A percentile compares a stretch with the other conserved stretches of the same genome.
These are phyloP conservation scores for Harmothoe impar DNA, from an alignment of 2,888 invertebrate species.

Conservation along the genomic window DNA sequence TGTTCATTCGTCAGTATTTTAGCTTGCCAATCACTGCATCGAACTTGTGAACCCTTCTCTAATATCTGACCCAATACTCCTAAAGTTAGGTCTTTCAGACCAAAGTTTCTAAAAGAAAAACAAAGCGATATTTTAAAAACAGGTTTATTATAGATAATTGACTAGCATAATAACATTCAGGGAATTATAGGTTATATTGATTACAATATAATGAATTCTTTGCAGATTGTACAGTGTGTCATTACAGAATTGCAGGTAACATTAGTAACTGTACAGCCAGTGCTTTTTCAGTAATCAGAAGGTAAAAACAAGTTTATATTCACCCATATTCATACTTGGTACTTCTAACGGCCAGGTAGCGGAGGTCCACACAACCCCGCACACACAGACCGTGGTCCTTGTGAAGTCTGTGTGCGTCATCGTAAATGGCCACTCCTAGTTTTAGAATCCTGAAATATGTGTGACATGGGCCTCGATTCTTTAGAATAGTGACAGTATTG, in stretches of 20 bases:
- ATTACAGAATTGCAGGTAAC: too few species aligned
- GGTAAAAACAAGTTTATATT: background rate
- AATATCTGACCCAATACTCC: slow-evolving; percentile 86
- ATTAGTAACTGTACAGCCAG: too few species aligned
- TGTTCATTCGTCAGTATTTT: slow-evolving; percentile 86
- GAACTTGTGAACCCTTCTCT: slow-evolving; percentile 88
- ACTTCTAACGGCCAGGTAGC: slow-evolving; percentile 86
- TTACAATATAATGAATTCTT: too few species aligned
- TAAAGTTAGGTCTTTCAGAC: slow-evolving; percentile 88
- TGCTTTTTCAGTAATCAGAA: too few species aligned
- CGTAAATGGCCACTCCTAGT: slow-evolving; percentile 89
- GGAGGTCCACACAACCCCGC: slow-evolving; percentile 87
- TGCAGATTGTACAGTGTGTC: too few species aligned
- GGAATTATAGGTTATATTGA: too few species aligned
- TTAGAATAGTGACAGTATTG: background rate
- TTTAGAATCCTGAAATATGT: slow-evolving; percentile 87
- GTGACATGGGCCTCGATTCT: too few species aligned
- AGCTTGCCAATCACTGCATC: slow-evolving; percentile 91
- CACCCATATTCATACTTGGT: slow-evolving; percentile 50
- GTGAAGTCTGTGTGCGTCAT: slow-evolving; percentile 88
- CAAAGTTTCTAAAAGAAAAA: slow-evolving; percentile 82
- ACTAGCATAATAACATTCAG: too few species aligned
- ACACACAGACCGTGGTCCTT: slow-evolving; percentile 87
- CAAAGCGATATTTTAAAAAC: background rate
- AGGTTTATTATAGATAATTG: too few species aligned